Percentiles rank a stretch among this genome's conserved stretches.
Conservation (phyloP, 2,113 vertebrate species). For the Tachuris rubrigastra region DNA sequence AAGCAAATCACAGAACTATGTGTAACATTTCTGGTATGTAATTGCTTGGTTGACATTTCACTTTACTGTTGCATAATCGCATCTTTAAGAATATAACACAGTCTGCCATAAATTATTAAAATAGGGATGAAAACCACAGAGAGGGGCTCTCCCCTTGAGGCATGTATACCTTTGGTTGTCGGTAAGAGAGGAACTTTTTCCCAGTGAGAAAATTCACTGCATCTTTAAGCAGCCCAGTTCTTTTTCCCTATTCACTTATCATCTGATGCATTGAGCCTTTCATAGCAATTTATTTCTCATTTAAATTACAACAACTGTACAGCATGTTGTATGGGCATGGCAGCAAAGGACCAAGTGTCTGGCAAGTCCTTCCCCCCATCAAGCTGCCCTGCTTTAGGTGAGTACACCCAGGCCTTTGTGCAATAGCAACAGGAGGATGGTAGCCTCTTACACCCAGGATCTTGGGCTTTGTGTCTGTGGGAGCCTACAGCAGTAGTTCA, state of each 20-base stretch:
- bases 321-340: background rate
- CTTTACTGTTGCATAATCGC: background rate
- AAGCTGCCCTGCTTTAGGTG: background rate
- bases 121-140: background rate
- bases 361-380: background rate
- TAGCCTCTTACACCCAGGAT: background rate
- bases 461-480: background rate
- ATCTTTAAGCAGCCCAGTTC: background rate
- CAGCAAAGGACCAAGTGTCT: background rate
- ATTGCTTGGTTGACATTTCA: background rate
- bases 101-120: background rate
- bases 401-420: background rate
- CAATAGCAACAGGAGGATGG: accelerated
- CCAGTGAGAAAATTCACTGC: background rate
- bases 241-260: background rate
- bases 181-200: background rate
- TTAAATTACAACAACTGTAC: background rate
- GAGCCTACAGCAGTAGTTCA: background rate
- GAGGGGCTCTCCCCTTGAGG: background rate
- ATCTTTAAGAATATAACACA: background rate
- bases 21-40: background rate
- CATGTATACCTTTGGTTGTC: background rate
- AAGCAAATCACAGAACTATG: background rate
- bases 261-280: background rate
- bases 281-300: background rate